Conservation (phyloP, 2,113 vertebrate genomes). For the Phocoena sinus region DNA sequence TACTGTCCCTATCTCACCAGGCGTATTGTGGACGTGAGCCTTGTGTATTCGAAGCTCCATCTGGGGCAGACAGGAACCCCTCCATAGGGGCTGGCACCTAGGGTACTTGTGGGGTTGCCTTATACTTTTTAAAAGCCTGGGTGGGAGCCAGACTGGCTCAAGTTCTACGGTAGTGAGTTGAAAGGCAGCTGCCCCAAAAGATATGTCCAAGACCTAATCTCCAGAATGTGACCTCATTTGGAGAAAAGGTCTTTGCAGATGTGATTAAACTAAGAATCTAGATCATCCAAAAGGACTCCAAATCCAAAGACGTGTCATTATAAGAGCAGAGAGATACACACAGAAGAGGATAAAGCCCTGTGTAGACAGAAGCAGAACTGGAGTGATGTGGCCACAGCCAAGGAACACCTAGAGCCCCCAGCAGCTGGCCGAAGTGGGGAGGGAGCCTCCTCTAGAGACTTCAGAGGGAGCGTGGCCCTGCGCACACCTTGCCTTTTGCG, state of each 20-base stretch:
- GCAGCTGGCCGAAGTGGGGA: not conserved
- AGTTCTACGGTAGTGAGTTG: not conserved
- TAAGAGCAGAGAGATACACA: not conserved
- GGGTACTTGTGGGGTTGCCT: no score
- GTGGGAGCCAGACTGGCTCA: not conserved
- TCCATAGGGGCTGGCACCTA: not conserved
- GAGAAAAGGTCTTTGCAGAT: not conserved
- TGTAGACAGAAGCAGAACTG: not conserved
- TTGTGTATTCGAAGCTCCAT: not conserved
- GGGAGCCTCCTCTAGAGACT: fast-evolving
- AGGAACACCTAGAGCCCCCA: fast-evolving
- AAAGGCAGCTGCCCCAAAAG: not conserved
- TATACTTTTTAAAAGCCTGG: not conserved
- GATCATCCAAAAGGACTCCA: not conserved
- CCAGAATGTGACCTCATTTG: not conserved
- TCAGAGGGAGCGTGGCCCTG: no score
- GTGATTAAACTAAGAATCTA: not conserved
- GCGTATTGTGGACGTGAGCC: no score
- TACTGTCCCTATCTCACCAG: not conserved
- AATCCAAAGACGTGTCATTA: not conserved
- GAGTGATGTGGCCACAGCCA: fast-evolving
- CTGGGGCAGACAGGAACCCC: not conserved
- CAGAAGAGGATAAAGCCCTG: not conserved
- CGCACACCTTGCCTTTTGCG: not conserved
- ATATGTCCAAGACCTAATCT: not conserved